Base-by-base conservation (phyloP, 2,888 invertebrate genomes). In the Serripes groenlandicus region DNA sequence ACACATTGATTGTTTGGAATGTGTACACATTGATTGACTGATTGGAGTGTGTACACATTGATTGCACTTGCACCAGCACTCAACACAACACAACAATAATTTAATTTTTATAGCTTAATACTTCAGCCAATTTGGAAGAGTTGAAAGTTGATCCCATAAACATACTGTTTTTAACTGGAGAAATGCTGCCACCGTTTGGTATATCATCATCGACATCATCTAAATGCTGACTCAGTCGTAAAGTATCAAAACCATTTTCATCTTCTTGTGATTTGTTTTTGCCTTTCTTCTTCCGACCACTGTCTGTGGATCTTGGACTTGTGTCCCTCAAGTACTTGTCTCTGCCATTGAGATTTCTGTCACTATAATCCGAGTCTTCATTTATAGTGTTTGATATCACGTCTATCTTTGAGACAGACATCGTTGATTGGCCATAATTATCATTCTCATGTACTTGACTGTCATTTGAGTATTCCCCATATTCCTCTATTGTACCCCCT, bases 181-280 rank as follows among this genome's bases (percentile, higher is more conserved):
- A 35, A 3, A 66, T n/a, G 32, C 66, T 66, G 18, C 37, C 9
- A 66, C 28, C 42, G 42, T 42, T 66, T 21, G 23, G 42, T 34
- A 35, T 32, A 9, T 60, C 60, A 62, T 34, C 54, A 37, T 56
- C 37, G 15, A 60, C 73, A n/a, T 81, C 77, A 34, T 80, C 83
- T 21, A 86, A 15, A 60, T 83, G 81, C 62, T 86, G 86, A 76
- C 86, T 86, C 15, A 81, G 70, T 42, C 86, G 58, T 60, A 86
- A 58, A 15, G 86, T 86, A 62, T 86, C 86, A 83, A 86, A 86
- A 23, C 75, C 83, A 32, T 79, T 81, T 15, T 86, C 86, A 30
- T 83, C 79, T 26, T 21, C 4, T 1, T 30, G 21, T 9, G n/a
- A 23, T 23, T 80, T 82, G 64, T 77, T 83, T 52, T 73, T 75